phyloP scores from a whole-genome alignment of 30 jellyfish, hydroid and myxozoan species.

The Catostylus mosaicus region DNA sequence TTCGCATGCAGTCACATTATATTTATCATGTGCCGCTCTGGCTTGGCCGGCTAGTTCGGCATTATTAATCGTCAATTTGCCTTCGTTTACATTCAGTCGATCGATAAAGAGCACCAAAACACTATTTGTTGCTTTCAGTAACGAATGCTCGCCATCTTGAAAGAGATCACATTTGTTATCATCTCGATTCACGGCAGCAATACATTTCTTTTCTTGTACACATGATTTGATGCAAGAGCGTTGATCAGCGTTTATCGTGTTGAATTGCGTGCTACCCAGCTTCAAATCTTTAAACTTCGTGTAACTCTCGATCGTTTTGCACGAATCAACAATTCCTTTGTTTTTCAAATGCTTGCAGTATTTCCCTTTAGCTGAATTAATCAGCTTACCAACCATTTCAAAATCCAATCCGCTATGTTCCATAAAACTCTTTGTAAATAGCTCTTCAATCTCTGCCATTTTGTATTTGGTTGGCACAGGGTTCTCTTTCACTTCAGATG shows the following conservation, averaged over 20 bases:
- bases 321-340: slow-evolving; percentile 52
- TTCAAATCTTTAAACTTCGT: slow-evolving; percentile 18
- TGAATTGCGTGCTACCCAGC: slow-evolving; percentile 1
- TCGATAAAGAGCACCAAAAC: slow-evolving; percentile 11
- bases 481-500: slow-evolving; percentile 68
- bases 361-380: slow-evolving; percentile 4
- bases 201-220: slow-evolving; percentile 16
- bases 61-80: neutral
- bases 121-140: neutral
- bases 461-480: slow-evolving; percentile 67
- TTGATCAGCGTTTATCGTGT: neutral
- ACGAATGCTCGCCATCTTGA: neutral
- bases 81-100: slow-evolving; percentile 11
- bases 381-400: neutral
- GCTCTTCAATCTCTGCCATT: slow-evolving; percentile 50
- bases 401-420: slow-evolving; percentile 13
- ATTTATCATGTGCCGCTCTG: neutral
- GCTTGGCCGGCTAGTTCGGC: neutral
- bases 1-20: neutral
- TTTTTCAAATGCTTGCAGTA: slow-evolving; percentile 41
- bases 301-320: slow-evolving; percentile 28
- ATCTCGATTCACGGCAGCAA: neutral
- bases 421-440: slow-evolving; percentile 61
- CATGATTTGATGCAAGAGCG: slow-evolving; percentile 17
- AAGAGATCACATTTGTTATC: neutral